Percentiles rank a stretch among this genome's conserved stretches.
Conservation (phyloP, 2,888 invertebrate species). For the Melipona beecheii region DNA sequence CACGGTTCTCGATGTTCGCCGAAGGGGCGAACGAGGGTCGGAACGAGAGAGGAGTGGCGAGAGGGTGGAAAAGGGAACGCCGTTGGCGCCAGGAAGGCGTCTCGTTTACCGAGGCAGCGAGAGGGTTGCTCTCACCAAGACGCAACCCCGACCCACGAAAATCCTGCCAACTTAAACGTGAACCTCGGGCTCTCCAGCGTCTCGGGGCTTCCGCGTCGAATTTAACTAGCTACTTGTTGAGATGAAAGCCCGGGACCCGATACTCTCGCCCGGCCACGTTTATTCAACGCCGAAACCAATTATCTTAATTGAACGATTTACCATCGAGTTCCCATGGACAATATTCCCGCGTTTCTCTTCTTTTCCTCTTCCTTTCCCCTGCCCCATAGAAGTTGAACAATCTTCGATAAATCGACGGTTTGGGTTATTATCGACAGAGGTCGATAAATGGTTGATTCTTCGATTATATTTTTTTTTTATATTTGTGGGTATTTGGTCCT, state of each 20-base stretch:
- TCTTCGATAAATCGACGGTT: too few species aligned
- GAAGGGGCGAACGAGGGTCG: neutral
- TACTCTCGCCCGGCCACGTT: neutral
- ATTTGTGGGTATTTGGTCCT: too few species aligned
- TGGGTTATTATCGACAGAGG: too few species aligned
- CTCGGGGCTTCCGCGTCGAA: neutral
- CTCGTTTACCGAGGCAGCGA: slow-evolving; percentile 6
- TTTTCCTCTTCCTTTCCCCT: too few species aligned
- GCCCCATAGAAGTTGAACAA: too few species aligned
- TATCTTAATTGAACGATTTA: neutral
- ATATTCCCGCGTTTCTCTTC: too few species aligned
- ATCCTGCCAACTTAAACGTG: slow-evolving; percentile 18
- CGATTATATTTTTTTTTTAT: too few species aligned
- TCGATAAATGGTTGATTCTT: too few species aligned
- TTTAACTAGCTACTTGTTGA: slow-evolving; percentile 24
- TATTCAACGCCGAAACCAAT: neutral
- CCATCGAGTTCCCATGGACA: too few species aligned
- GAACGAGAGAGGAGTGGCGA: neutral
- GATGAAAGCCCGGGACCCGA: neutral
- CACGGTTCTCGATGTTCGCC: slow-evolving; percentile 4
- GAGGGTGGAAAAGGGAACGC: slow-evolving; percentile 2
- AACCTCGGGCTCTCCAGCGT: neutral
- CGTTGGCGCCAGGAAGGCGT: slow-evolving; percentile 15
- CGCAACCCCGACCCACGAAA: slow-evolving; percentile 21
- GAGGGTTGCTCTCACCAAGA: slow-evolving; percentile 2